Evolutionary conservation across 2,113 vertebrate species (phyloP).

Genomic region (Actinemys pallida): DNA sequence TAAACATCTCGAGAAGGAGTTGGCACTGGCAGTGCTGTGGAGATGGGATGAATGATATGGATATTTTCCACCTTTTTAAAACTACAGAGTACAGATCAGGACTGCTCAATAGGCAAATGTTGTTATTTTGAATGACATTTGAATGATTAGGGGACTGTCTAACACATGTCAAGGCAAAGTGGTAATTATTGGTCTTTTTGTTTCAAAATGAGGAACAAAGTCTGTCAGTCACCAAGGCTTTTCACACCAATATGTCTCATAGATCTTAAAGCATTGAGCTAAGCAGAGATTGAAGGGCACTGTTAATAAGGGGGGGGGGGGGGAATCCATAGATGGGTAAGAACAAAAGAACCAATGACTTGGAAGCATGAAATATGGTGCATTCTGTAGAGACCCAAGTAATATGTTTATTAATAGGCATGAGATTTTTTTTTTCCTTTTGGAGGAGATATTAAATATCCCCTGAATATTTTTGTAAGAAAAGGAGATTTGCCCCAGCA

Average conservation of each 20-base stretch:
- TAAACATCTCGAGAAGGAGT: not conserved
- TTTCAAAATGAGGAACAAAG: not conserved
- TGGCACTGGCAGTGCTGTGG: not conserved
- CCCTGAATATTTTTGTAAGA: not conserved
- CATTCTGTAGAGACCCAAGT: not conserved
- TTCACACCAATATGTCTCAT: not conserved
- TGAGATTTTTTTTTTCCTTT: not conserved
- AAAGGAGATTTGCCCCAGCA: not conserved
- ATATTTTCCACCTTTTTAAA: not conserved
- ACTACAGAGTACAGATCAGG: not conserved
- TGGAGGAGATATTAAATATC: not conserved
- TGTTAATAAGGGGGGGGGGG: not conserved
- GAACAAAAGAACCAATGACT: not conserved
- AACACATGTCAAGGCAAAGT: conserved; percentile 10
- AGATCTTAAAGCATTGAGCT: not conserved
- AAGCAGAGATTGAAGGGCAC: not conserved
- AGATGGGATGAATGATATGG: not conserved
- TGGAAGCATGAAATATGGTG: not conserved
- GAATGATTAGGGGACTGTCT: not conserved
- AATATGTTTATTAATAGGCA: not conserved
- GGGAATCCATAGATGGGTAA: not conserved
- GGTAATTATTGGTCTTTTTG: not conserved
- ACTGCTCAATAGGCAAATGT: not conserved
- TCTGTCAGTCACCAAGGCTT: not conserved
- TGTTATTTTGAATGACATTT: conserved; percentile 31